Evolutionary conservation across 2,888 invertebrate species (phyloP).

Genomic region (Empis livida): DNA sequence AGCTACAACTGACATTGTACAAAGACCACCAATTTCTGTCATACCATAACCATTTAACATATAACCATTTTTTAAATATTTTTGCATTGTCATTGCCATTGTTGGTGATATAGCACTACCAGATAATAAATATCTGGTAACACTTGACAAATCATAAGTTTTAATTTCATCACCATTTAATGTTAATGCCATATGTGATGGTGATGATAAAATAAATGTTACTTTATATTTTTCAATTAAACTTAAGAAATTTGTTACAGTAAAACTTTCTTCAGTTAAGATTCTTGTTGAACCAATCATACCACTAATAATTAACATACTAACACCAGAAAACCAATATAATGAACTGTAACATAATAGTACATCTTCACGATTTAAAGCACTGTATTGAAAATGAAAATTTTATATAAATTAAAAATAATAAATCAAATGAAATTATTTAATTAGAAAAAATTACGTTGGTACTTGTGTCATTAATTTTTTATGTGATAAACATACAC

Average conservation of each 20-base stretch:
- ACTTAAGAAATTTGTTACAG: slow-evolving; percentile 22
- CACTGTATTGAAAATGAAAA: too few species aligned
- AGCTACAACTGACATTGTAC: slow-evolving; percentile 14
- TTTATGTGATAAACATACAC: slow-evolving; percentile 22
- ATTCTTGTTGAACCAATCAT: slow-evolving; percentile 25
- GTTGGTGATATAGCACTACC: slow-evolving; percentile 23
- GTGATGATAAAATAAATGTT: slow-evolving; percentile 20
- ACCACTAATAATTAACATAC: slow-evolving; percentile 12
- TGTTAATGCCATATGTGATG: slow-evolving; percentile 21
- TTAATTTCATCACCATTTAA: slow-evolving; percentile 18
- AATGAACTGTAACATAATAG: slow-evolving; percentile 24
- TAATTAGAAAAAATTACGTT: neutral
- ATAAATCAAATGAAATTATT: too few species aligned
- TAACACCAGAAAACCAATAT: slow-evolving; percentile 25
- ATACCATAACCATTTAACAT: slow-evolving; percentile 25
- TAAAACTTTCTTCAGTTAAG: slow-evolving; percentile 23
- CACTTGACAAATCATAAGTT: slow-evolving; percentile 17
- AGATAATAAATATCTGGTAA: slow-evolving; percentile 18
- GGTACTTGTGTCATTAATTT: slow-evolving; percentile 6
- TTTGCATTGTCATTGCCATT: slow-evolving; percentile 19
- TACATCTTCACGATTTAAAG: slow-evolving; percentile 19
- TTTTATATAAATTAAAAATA: too few species aligned
- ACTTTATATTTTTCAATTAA: slow-evolving; percentile 25
- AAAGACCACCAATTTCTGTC: slow-evolving; percentile 23
- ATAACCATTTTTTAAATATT: slow-evolving; percentile 19